Evolutionary conservation across 2,113 vertebrate genomes (phyloP).

Genomic region (Scophthalmus maximus): DNA sequence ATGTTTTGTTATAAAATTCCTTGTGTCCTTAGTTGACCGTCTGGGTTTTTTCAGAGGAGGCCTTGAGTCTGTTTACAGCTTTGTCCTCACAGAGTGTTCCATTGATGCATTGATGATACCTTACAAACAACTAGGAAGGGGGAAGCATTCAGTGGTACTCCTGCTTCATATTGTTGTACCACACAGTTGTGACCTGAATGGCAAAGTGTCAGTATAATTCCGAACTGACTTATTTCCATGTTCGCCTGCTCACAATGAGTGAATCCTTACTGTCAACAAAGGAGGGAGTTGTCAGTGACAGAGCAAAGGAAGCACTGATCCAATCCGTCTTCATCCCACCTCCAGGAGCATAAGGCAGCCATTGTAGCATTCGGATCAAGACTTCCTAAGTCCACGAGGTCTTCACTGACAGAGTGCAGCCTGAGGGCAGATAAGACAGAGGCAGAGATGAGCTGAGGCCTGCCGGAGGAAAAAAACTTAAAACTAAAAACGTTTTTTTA

Average conservation of each 20-base stretch:
- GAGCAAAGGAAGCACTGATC: background rate
- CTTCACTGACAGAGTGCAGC: conserved; percentile 26
- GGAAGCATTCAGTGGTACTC: background rate
- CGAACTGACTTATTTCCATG: too few relatives aligned
- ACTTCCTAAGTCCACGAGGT: conserved; percentile 18
- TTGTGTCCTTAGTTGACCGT: too few relatives aligned
- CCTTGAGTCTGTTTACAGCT: too few relatives aligned
- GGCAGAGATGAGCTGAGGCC: conserved; percentile 5
- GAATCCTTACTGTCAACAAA: conserved; percentile 28
- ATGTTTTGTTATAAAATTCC: too few relatives aligned
- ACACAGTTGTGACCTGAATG: conserved; percentile 16
- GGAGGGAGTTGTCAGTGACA: too few relatives aligned
- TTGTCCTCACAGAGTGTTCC: too few relatives aligned
- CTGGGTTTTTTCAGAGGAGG: too few relatives aligned
- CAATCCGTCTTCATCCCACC: background rate
- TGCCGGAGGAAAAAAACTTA: background rate
- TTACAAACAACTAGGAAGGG: too few relatives aligned
- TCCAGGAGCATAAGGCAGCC: background rate
- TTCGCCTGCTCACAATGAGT: too few relatives aligned
- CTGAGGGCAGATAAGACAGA: conserved; percentile 26
- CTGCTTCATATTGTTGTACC: conserved; percentile 12
- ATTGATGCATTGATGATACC: too few relatives aligned
- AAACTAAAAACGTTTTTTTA: background rate
- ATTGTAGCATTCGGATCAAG: background rate
- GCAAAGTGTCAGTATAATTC: background rate